Evolutionary conservation across 2,113 vertebrate genomes (phyloP).

Genomic region (Sphaerodactylus townsendi): DNA sequence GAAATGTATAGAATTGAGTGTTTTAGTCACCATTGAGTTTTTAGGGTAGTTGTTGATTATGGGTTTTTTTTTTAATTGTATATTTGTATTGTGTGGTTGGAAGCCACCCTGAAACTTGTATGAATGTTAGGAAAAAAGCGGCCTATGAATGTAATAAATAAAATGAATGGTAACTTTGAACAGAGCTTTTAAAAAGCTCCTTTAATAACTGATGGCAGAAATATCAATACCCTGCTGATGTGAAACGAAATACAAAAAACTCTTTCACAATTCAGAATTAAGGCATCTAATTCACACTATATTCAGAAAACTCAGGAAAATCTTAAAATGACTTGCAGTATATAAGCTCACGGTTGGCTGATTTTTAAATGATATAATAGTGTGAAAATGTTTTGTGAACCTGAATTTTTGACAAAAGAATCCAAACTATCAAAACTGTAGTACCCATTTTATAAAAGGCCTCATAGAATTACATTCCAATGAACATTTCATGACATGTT

Average conservation of each 20-base stretch:
- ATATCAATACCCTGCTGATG: background rate
- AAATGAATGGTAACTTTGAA: too few relatives aligned
- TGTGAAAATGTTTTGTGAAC: background rate
- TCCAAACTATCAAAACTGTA: background rate
- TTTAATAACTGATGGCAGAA: background rate
- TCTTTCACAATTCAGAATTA: background rate
- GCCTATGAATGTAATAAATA: too few relatives aligned
- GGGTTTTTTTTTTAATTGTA: too few relatives aligned
- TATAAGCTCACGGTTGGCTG: background rate
- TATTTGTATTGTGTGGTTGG: too few relatives aligned
- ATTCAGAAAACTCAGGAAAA: background rate
- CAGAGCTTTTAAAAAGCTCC: too few relatives aligned
- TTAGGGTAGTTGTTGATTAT: too few relatives aligned
- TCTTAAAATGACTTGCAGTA: background rate
- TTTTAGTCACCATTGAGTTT: too few relatives aligned
- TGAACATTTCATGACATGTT: background rate
- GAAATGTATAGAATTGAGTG: too few relatives aligned
- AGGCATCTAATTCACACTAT: too few relatives aligned
- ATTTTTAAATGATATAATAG: background rate
- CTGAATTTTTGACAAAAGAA: background rate
- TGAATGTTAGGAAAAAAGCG: too few relatives aligned
- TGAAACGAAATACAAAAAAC: background rate
- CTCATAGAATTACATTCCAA: background rate
- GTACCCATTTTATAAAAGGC: background rate
- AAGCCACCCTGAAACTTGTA: too few relatives aligned